Evolutionary conservation across 2,113 vertebrate species (phyloP).

Genomic region (Fregetta grallaria): DNA sequence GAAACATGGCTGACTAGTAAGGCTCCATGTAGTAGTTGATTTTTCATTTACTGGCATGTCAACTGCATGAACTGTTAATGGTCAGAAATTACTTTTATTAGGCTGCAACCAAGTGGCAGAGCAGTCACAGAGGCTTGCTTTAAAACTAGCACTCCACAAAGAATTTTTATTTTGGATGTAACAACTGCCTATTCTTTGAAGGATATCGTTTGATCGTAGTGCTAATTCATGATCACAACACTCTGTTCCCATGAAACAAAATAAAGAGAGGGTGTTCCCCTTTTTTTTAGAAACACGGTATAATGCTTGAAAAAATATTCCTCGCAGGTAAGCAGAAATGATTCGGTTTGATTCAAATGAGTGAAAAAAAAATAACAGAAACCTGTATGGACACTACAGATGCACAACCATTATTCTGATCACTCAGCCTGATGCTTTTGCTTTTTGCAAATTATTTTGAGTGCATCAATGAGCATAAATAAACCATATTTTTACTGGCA

Average conservation of each 20-base stretch:
- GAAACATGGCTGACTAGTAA: not conserved
- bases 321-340: not conserved
- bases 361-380: not conserved
- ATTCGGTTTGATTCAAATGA: not conserved
- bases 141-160: not conserved
- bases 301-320: not conserved
- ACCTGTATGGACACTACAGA: not conserved
- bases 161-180: not conserved
- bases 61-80: not conserved
- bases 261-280: not conserved
- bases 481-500: not conserved
- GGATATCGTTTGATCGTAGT: not conserved
- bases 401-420: slow-evolving; percentile 29
- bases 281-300: not conserved
- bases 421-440: not conserved
- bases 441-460: slow-evolving; percentile 31
- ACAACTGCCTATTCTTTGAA: not conserved
- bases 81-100: not conserved
- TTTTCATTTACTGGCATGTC: not conserved
- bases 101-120: not conserved
- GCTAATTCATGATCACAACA: not conserved
- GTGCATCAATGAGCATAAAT: not conserved
- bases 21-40: not conserved
- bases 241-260: not conserved
- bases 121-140: not conserved